Evolutionary conservation across 2,888 invertebrate species (phyloP), one percentile per base, ranked within the genome.

Genomic region (Sclerodermus sp.): DNA sequence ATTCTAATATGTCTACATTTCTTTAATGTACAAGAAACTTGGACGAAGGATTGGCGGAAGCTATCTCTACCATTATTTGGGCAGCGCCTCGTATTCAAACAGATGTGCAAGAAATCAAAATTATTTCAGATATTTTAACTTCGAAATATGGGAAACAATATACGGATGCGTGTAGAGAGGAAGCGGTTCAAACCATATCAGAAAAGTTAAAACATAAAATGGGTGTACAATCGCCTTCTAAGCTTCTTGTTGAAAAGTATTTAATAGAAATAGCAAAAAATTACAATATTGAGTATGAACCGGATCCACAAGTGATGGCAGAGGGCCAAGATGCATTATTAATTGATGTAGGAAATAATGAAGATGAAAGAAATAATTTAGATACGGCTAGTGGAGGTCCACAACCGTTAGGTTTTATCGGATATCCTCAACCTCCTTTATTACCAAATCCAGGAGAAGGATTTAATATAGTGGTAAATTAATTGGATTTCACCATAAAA

Each of bases 61-160:
- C 98, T 1, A 92, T 99, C 51, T 93, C 96, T 1, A 96, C 91
- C 65, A 81, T 97, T n/a, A 86, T 99, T 55, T 99, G 99, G 99
- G 95, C 93, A 1, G 91, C 97, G 10, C 97, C 98, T 0, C 84
- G 98, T 42, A 83, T 99, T 70, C 91, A 91, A 69, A 87, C 90
- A 32, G 93, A 93, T 79, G 83, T 92, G 31, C 86, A 87, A 76
- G 93, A 85, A 70, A 70, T 87, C 57, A 84, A 86, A 78, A 82
- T 92, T 0, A 90, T 99, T 66, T 86, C 91, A 0, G 96, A 98
- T 64, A 87, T 96, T 57, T 81, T 99, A 46, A 86, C 90, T 16
- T 82, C 87, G 2, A 97, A 99, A 77, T 99, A 97, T 80, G 97
- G 98, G 0, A 93, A 91, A 70, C 89, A 90, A 51, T 99, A 93